phyloP scores from a whole-genome alignment of 2,888 invertebrate species.

The Masnerella sp. region DNA sequence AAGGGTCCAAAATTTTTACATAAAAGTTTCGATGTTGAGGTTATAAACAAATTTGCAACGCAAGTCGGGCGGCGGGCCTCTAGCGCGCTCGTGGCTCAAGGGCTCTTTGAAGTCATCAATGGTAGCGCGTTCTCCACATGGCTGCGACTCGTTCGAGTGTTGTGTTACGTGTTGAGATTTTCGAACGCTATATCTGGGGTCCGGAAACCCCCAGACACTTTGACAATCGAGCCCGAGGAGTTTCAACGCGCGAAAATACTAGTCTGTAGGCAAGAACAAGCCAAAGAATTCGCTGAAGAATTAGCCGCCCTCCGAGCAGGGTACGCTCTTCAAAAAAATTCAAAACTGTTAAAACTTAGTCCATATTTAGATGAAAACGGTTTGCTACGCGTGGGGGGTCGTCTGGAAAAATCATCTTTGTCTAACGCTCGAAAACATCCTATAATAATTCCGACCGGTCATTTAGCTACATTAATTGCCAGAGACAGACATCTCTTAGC shows the following conservation, averaged over 20 bases:
- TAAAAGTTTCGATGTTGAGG: background rate
- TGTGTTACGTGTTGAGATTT: too few relatives aligned
- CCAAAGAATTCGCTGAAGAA: too few relatives aligned
- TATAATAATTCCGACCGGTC: background rate
- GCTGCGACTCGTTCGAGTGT: too few relatives aligned
- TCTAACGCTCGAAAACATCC: background rate
- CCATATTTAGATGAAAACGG: slow-evolving; percentile 7
- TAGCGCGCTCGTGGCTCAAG: too few relatives aligned
- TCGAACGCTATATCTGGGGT: too few relatives aligned
- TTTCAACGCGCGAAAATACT: too few relatives aligned
- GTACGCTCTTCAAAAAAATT: too few relatives aligned
- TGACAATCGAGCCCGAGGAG: too few relatives aligned
- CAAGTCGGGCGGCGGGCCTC: background rate
- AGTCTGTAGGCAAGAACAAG: too few relatives aligned
- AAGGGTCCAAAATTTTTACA: background rate
- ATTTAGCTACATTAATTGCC: background rate
- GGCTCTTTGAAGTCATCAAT: too few relatives aligned
- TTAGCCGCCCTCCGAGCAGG: too few relatives aligned
- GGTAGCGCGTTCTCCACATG: background rate
- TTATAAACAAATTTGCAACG: background rate
- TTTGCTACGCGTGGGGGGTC: background rate
- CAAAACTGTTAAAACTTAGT: background rate
- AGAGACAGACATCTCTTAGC: background rate
- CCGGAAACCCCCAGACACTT: too few relatives aligned
- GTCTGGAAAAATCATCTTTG: background rate